Percentiles rank a stretch among this genome's conserved stretches.
Evolutionary conservation across 2,113 vertebrate species (phyloP).

Genomic region (Lanius collurio): DNA sequence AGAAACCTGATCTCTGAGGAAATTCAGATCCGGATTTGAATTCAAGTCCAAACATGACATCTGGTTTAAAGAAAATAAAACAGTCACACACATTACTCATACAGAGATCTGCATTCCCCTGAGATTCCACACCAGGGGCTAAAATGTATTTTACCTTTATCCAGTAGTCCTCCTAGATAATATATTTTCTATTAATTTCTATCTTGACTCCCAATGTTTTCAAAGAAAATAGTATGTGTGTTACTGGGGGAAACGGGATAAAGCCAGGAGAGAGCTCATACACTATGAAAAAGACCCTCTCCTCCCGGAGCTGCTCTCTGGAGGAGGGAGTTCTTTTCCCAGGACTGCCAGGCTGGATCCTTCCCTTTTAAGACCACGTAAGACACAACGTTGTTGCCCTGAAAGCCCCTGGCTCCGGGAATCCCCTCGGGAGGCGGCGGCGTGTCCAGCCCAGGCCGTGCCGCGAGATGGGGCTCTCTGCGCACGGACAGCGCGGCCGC

Average conservation of each 20-base stretch:
- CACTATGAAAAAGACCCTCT: fast-evolving
- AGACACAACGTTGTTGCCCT: fast-evolving
- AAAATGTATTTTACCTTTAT: background rate
- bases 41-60: background rate
- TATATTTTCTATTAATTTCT: background rate
- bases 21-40: background rate
- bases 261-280: background rate
- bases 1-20: background rate
- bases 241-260: background rate
- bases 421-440: background rate
- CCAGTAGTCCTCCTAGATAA: background rate
- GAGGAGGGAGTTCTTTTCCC: background rate
- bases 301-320: background rate
- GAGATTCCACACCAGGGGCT: background rate
- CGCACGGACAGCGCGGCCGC: background rate
- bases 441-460: fast-evolving
- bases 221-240: background rate
- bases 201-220: background rate
- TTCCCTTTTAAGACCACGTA: fast-evolving
- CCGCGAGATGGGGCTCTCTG: constrained; percentile 21
- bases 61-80: background rate
- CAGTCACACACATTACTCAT: too few relatives aligned
- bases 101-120: background rate
- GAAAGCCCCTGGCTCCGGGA: fast-evolving
- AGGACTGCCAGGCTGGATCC: background rate